These are phyloP conservation scores for Platyscelio sp. DNA, from an alignment of 2,888 invertebrate genomes.

Conservation along the genomic window DNA sequence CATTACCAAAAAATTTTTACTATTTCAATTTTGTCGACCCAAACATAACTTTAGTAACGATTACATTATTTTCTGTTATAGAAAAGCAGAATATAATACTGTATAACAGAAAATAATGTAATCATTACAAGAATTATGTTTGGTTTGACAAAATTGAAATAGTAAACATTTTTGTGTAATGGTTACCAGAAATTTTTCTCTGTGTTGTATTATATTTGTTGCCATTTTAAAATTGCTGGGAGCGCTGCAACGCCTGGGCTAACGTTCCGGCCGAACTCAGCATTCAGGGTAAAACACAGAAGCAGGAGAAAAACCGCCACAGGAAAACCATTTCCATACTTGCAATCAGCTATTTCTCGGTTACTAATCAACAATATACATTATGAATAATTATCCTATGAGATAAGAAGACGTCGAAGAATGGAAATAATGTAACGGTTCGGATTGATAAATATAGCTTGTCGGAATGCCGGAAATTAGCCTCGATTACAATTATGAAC, in stretches of 20 bases:
- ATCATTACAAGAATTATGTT: no score
- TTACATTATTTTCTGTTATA: no score
- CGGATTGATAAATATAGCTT: conserved; percentile 23
- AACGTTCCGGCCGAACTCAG: conserved; percentile 53
- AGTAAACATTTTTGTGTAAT: no score
- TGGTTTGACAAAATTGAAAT: no score
- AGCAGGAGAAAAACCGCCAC: conserved; percentile 57
- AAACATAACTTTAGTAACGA: no score
- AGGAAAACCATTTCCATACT: conserved; percentile 41
- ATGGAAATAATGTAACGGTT: conserved; percentile 42
- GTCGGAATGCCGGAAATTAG: conserved; percentile 6
- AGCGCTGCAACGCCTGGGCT: conserved; percentile 39
- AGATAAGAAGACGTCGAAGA: conserved; percentile 40
- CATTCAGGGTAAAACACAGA: conserved; percentile 48
- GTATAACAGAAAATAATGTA: no score
- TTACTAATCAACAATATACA: conserved; percentile 43
- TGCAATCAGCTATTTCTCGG: conserved; percentile 39
- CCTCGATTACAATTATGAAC: conserved; percentile 28
- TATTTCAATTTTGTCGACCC: no score
- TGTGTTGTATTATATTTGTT: conserved; percentile 37
- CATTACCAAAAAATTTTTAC: no score
- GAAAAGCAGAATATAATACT: no score
- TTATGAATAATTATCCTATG: conserved; percentile 49
- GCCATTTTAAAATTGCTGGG: conserved; percentile 42
- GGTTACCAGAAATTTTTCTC: no score